These are phyloP conservation scores for Chamaetylas fuelleborni DNA, from an alignment of 2,113 vertebrate genomes.

Conservation along the genomic window DNA sequence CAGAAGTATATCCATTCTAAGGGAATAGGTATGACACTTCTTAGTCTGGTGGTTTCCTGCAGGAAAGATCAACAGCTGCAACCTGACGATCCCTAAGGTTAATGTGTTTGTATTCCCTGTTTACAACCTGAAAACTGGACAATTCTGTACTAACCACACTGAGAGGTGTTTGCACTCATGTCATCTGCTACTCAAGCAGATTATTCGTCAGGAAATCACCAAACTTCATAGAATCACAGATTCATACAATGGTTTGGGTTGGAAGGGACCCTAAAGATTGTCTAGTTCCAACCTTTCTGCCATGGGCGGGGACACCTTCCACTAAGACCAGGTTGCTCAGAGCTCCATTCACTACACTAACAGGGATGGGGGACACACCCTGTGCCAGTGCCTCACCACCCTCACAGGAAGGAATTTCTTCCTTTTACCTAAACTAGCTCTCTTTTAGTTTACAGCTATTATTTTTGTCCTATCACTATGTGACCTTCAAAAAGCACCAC, in stretches of 20 bases:
- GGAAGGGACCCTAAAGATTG: neutral
- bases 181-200: no score
- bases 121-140: no score
- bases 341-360: no score
- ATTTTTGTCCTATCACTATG: neutral
- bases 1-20: neutral
- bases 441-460: neutral
- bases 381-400: neutral
- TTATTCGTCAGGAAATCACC: no score
- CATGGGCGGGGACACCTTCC: neutral
- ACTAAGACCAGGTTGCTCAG: neutral
- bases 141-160: no score
- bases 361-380: neutral
- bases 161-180: no score
- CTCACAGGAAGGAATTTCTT: neutral
- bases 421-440: neutral
- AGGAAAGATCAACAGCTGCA: neutral
- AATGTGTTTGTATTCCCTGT: no score
- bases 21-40: neutral
- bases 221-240: neutral
- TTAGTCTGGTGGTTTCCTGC: neutral
- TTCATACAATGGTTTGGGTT: neutral
- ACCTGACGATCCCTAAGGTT: neutral
- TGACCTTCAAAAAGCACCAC: neutral
- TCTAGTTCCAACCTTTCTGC: neutral